Evolutionary conservation across 2,888 invertebrate genomes (phyloP).

Genomic region (Mimumesa dahlbomi): DNA sequence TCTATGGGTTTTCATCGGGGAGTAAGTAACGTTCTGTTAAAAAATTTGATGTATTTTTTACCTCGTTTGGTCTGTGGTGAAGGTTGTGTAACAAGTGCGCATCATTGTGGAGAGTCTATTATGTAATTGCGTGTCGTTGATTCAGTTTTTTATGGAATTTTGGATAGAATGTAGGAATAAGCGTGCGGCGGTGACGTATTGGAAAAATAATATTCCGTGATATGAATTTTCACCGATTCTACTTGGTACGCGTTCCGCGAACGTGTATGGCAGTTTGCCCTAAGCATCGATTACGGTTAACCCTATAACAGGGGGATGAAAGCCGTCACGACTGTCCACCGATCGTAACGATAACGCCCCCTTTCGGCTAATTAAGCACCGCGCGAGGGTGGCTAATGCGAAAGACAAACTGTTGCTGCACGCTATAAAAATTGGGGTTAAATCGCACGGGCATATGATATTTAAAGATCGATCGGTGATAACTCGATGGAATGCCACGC

Average conservation of each 20-base stretch:
- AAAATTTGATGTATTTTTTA: background rate
- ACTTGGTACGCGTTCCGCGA: constrained; percentile 23
- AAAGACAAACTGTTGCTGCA: constrained; percentile 20
- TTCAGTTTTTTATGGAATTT: no score
- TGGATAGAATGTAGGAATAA: no score
- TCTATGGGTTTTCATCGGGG: no score
- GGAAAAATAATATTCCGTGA: no score
- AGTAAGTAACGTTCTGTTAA: background rate
- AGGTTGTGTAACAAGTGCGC: no score
- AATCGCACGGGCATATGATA: background rate
- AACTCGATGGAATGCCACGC: background rate
- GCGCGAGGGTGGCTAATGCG: constrained; percentile 13
- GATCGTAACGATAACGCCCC: constrained; percentile 52
- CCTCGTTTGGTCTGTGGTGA: no score
- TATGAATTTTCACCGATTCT: no score
- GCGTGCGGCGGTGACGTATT: no score
- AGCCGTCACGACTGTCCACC: constrained; percentile 34
- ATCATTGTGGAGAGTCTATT: no score
- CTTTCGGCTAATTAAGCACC: constrained; percentile 48
- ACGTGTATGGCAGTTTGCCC: constrained; percentile 25
- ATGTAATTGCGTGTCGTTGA: no score
- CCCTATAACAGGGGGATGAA: constrained; percentile 36
- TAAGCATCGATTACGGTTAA: constrained; percentile 48
- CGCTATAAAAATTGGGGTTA: constrained; percentile 24
- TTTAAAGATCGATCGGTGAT: background rate